Percentiles rank a stretch among this genome's conserved stretches.
Evolutionary conservation across 2,888 invertebrate genomes (phyloP).

Genomic region (Meandrusa payeni): DNA sequence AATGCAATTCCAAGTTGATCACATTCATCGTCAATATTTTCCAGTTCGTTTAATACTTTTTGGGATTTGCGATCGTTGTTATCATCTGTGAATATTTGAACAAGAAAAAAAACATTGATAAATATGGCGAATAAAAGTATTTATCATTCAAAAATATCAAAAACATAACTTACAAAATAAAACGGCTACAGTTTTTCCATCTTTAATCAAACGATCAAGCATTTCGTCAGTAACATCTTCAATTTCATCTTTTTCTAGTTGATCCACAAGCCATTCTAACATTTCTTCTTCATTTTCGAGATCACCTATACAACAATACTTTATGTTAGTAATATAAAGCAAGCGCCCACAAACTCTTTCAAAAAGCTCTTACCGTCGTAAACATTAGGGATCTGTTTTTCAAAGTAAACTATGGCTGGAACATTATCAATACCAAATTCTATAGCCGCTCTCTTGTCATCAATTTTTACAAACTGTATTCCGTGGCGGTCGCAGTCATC

Average conservation of each 20-base stretch:
- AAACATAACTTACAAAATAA: conserved; percentile 96
- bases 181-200: conserved; percentile 93
- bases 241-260: conserved; percentile 95
- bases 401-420: conserved; percentile 95
- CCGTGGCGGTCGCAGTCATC: conserved; percentile 96
- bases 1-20: conserved; percentile 93
- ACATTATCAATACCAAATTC: conserved; percentile 92
- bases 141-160: conserved; percentile 7
- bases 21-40: conserved; percentile 97
- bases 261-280: conserved; percentile 92
- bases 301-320: conserved; percentile 77
- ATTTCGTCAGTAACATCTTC: conserved; percentile 97
- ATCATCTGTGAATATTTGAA: conserved; percentile 82
- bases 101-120: conserved; percentile 21
- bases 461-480: conserved; percentile 96
- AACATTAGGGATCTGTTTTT: conserved; percentile 95
- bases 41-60: conserved; percentile 91
- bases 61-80: conserved; percentile 94
- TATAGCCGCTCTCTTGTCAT: conserved; percentile 90
- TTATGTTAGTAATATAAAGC: not conserved
- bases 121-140: conserved; percentile 3
- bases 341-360: not conserved
- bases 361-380: conserved; percentile 85
- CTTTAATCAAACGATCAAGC: conserved; percentile 93
- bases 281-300: conserved; percentile 94